Conservation (phyloP, 2,797 vertebrate species). For the Chelon auratus region DNA sequence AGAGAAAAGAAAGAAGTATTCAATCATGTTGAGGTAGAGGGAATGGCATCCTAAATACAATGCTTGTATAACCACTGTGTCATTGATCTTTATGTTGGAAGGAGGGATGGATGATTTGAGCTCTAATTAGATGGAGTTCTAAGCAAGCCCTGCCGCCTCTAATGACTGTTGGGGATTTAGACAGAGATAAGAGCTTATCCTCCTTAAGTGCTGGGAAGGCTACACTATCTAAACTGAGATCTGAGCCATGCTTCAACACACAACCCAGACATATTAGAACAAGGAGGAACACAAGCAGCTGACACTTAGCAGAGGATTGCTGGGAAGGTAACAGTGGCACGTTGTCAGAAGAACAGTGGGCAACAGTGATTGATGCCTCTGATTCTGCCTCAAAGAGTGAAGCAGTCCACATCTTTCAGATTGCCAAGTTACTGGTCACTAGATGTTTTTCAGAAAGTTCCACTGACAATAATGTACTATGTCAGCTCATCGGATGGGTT, state of each 20-base stretch:
- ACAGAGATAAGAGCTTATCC: slow-evolving; percentile 74
- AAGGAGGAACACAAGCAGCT: slow-evolving; percentile 19
- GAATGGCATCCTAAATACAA: slow-evolving; percentile 22
- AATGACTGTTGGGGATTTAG: slow-evolving; percentile 75
- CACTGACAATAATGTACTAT: slow-evolving; percentile 2
- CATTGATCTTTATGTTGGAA: slow-evolving; percentile 29
- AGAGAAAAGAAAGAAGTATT: background rate
- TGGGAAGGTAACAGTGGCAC: background rate
- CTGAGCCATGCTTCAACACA: slow-evolving; percentile 44
- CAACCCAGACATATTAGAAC: slow-evolving; percentile 39
- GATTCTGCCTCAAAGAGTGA: background rate
- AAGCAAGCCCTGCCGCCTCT: slow-evolving; percentile 49
- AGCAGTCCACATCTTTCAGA: slow-evolving; percentile 15
- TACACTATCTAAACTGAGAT: slow-evolving; percentile 64
- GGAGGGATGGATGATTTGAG: slow-evolving; percentile 43
- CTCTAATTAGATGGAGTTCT: slow-evolving; percentile 73
- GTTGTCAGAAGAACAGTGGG: slow-evolving; percentile 13
- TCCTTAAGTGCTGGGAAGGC: slow-evolving; percentile 60
- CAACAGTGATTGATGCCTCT: slow-evolving; percentile 20
- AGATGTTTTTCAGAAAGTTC: background rate
- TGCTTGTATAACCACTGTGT: slow-evolving; percentile 19
- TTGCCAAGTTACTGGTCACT: background rate
- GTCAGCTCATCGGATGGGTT: background rate
- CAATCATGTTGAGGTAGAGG: background rate
- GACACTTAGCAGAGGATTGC: slow-evolving; percentile 4